Percentiles rank a stretch among this genome's conserved stretches.
These are phyloP conservation scores for Trachythela sp. DNA, from an alignment of 64 coral and sea anemone genomes.

Conservation along the genomic window DNA sequence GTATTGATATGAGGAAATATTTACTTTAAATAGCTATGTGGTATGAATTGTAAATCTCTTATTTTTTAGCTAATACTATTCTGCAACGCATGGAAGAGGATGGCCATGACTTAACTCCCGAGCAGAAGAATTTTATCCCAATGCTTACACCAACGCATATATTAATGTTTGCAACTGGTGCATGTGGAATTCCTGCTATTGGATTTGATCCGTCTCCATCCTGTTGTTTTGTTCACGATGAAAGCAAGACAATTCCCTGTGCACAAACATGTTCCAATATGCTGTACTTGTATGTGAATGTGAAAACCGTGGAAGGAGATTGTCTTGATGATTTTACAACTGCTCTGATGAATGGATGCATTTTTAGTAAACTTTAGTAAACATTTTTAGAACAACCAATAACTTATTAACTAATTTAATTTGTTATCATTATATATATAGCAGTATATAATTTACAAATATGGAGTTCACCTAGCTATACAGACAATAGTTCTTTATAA, in stretches of 20 bases:
- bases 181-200: slow-evolving; percentile 29
- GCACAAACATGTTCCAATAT: slow-evolving; percentile 58
- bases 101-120: neutral
- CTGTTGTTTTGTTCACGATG: slow-evolving; percentile 47
- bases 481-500: too few relatives aligned
- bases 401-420: too few relatives aligned
- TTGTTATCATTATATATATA: too few relatives aligned
- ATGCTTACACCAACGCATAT: slow-evolving; percentile 20
- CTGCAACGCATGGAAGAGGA: slow-evolving; percentile 18
- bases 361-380: slow-evolving; percentile 40
- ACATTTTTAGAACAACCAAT: too few relatives aligned
- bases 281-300: slow-evolving; percentile 41
- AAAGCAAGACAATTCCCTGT: slow-evolving; percentile 43
- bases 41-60: too few relatives aligned
- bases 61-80: too few relatives aligned
- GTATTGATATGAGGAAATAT: too few relatives aligned
- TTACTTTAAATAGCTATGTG: too few relatives aligned
- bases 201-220: slow-evolving; percentile 43
- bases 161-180: slow-evolving; percentile 33
- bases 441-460: too few relatives aligned
- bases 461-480: too few relatives aligned
- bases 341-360: slow-evolving; percentile 44
- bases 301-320: slow-evolving; percentile 8
- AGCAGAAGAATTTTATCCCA: neutral
- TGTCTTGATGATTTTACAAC: slow-evolving; percentile 11